Evolutionary conservation across 2,113 vertebrate genomes (phyloP).

Genomic region (Chionodraco myersi): DNA sequence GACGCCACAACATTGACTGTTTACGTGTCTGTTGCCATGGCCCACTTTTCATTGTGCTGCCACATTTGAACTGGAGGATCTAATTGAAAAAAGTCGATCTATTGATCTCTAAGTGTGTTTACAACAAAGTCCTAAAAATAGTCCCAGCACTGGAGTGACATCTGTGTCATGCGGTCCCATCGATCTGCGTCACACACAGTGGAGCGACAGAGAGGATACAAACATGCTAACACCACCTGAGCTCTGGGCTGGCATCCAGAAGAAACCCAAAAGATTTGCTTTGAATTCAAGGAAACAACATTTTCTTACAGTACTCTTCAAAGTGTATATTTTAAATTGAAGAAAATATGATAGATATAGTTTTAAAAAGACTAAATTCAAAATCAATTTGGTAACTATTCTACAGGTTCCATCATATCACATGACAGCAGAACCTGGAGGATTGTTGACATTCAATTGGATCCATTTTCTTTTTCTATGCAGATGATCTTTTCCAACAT

Average conservation of each 20-base stretch:
- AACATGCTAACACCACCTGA: constrained; percentile 1
- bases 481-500: no score
- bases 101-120: constrained; percentile 71
- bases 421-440: no score
- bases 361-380: background rate
- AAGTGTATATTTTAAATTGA: background rate
- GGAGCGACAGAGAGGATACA: constrained; percentile 20
- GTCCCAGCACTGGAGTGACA: constrained; percentile 50
- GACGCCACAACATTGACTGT: constrained; percentile 80
- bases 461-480: no score
- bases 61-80: constrained; percentile 83
- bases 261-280: background rate
- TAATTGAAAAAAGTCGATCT: constrained; percentile 86
- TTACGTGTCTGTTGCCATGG: constrained; percentile 83
- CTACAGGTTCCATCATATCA: background rate
- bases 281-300: background rate
- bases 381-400: background rate
- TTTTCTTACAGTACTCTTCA: no score
- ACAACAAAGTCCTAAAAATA: constrained; percentile 70
- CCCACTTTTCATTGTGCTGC: constrained; percentile 81
- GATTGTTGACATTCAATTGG: no score
- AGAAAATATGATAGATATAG: background rate
- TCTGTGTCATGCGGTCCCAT: constrained; percentile 45
- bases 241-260: background rate
- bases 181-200: constrained; percentile 23